Conservation (phyloP, 1,140 invertebrate genomes). For the Helicoverpa zea region DNA sequence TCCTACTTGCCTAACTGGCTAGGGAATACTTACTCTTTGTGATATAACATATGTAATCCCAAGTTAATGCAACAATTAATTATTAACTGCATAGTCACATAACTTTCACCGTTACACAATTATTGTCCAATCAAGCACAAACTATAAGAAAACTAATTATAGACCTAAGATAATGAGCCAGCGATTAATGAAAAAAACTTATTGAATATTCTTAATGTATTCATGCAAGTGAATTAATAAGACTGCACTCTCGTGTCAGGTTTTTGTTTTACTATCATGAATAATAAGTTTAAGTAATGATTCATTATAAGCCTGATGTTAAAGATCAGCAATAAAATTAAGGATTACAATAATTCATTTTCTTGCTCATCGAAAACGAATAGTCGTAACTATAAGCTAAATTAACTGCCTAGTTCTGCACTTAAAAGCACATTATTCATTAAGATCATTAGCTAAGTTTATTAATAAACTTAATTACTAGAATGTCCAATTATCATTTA, state of each 20-base stretch:
- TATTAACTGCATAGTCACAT: background rate
- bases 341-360: too few relatives aligned
- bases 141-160: constrained; percentile 29
- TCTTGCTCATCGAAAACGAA: too few relatives aligned
- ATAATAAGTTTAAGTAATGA: background rate
- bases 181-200: background rate
- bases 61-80: too few relatives aligned
- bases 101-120: constrained; percentile 6
- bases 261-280: background rate
- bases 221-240: constrained; percentile 2
- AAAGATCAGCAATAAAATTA: too few relatives aligned
- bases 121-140: background rate
- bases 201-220: constrained; percentile 4
- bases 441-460: background rate
- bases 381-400: background rate
- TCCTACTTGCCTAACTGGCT: too few relatives aligned
- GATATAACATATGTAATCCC: too few relatives aligned
- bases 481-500: constrained; percentile 5
- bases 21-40: too few relatives aligned
- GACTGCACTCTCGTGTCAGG: background rate
- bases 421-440: constrained; percentile 7
- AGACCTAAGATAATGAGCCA: constrained; percentile 9
- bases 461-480: constrained; percentile 22
- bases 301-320: too few relatives aligned
- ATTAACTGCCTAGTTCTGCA: background rate